phyloP scores from a whole-genome alignment of 30 jellyfish, hydroid and myxozoan species.

The Rhopilema esculentum region DNA sequence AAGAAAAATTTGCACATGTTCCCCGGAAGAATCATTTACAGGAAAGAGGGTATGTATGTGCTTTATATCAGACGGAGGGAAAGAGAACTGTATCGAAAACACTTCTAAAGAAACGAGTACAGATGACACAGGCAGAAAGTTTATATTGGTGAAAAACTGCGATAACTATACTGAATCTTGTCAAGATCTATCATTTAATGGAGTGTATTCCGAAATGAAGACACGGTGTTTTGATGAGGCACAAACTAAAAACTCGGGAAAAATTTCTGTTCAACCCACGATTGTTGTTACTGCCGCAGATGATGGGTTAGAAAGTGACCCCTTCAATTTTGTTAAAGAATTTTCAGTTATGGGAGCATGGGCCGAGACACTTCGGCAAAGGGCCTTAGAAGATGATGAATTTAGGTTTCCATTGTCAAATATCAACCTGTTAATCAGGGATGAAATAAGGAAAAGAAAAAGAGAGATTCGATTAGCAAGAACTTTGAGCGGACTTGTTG shows the following conservation, averaged over 20 bases:
- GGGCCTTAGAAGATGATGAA: constrained; percentile 25
- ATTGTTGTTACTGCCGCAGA: neutral
- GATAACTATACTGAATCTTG: neutral
- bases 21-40: neutral
- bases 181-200: neutral
- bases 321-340: constrained; percentile 21
- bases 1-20: neutral
- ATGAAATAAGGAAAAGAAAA: neutral
- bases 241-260: neutral
- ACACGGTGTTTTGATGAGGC: neutral
- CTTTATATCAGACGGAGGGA: neutral
- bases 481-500: constrained; percentile 36
- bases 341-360: constrained; percentile 55
- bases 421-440: constrained; percentile 2
- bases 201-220: neutral
- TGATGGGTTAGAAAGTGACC: neutral
- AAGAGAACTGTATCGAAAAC: neutral
- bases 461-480: constrained; percentile 35
- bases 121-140: neutral
- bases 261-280: neutral
- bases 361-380: constrained; percentile 53
- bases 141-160: neutral
- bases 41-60: neutral
- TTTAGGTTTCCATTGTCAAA: neutral
- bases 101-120: neutral